A percentile compares a stretch with the other conserved stretches of the same genome.
These are phyloP conservation scores for Eupeodes corollae DNA, from an alignment of 1,140 invertebrate genomes.

Conservation along the genomic window DNA sequence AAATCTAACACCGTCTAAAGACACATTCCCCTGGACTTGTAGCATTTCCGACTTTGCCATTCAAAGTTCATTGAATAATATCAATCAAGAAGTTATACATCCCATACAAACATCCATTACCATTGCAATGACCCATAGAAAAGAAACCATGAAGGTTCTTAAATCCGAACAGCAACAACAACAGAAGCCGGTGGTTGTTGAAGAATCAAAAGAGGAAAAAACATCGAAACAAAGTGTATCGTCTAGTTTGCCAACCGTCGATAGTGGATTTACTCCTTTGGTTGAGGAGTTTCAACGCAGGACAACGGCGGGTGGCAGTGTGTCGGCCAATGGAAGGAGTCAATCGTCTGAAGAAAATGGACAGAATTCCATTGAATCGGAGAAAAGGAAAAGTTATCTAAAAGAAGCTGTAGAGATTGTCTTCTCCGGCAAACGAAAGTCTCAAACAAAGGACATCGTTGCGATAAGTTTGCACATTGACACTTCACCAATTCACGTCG, in stretches of 20 bases:
- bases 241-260: too few species aligned
- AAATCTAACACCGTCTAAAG: background rate
- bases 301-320: background rate
- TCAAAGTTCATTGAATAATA: background rate
- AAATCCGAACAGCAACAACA: background rate
- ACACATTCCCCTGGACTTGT: conserved; percentile 19
- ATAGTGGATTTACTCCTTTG: too few species aligned
- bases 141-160: background rate
- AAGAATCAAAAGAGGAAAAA: too few species aligned
- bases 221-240: too few species aligned
- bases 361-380: conserved; percentile 7
- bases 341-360: background rate
- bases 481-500: conserved; percentile 43
- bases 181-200: background rate
- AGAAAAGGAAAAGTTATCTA: background rate
- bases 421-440: too few species aligned
- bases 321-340: background rate
- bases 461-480: conserved; percentile 45
- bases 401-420: background rate
- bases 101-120: conserved; percentile 48
- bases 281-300: too few species aligned
- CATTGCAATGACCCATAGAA: conserved; percentile 15
- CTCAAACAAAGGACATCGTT: background rate
- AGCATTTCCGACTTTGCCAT: conserved; percentile 18
- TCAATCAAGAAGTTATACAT: conserved; percentile 16